Conservation (phyloP, 2,888 invertebrate genomes). For the Hirudinaria manillensis region DNA sequence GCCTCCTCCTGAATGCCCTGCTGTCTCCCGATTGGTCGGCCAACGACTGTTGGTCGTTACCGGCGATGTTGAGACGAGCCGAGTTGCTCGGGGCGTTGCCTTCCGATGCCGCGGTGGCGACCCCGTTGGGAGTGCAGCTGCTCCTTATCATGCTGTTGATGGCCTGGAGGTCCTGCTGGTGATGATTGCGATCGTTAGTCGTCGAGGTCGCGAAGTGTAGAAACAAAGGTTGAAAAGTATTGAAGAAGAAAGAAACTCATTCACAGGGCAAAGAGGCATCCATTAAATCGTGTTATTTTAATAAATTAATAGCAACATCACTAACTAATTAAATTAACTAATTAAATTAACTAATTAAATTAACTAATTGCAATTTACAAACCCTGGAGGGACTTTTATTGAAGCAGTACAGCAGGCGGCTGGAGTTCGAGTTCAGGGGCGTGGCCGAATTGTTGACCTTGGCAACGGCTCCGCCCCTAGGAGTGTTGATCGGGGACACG, state of each 20-base stretch:
- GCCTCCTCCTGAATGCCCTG: constrained; percentile 1
- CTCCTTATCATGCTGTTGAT: constrained; percentile 37
- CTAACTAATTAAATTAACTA: no score
- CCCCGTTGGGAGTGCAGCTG: constrained; percentile 9
- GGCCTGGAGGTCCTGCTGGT: constrained; percentile 37
- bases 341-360: not conserved
- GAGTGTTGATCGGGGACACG: constrained; percentile 46
- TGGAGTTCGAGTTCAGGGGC: constrained; percentile 48
- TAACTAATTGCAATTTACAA: not conserved
- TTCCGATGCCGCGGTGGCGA: no score
- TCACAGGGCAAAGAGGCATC: no score
- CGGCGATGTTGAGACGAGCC: not conserved
- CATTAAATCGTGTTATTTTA: no score
- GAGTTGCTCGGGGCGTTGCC: not conserved
- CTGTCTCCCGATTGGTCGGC: not conserved
- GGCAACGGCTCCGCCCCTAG: not conserved
- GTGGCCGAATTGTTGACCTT: not conserved
- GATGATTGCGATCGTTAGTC: no score
- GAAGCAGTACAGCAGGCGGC: constrained; percentile 68
- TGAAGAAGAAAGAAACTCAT: no score
- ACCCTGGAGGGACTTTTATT: constrained; percentile 82
- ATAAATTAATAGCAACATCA: no score
- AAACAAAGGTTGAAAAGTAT: no score
- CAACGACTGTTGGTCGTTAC: not conserved
- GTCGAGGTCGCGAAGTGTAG: no score